Conservation (phyloP, 2,113 vertebrate species). For the Macaca mulatta region DNA sequence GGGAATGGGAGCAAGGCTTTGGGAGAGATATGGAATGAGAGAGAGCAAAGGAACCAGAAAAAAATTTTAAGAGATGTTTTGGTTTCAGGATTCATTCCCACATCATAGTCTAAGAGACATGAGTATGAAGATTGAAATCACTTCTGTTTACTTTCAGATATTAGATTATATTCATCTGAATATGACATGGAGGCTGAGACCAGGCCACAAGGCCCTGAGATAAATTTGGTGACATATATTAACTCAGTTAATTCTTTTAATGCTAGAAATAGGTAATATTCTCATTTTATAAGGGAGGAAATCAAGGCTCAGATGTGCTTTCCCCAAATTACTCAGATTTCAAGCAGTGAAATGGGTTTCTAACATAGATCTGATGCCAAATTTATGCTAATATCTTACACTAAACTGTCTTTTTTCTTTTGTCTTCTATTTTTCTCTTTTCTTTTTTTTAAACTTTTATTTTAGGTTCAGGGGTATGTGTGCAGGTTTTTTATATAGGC, state of each 20-base stretch:
- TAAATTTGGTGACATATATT: not conserved
- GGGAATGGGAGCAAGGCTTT: not conserved
- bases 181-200: not conserved
- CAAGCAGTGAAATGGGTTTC: not conserved
- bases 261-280: not conserved
- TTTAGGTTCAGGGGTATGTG: too few species aligned
- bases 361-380: not conserved
- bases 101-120: not conserved
- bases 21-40: not conserved
- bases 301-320: not conserved
- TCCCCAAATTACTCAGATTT: not conserved
- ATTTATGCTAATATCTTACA: not conserved
- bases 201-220: not conserved
- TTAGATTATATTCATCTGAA: not conserved
- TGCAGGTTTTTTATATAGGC: too few species aligned
- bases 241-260: not conserved
- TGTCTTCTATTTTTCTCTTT: too few species aligned
- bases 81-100: not conserved
- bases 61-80: not conserved
- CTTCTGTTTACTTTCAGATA: not conserved
- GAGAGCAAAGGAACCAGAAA: not conserved
- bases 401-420: not conserved
- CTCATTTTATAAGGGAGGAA: not conserved
- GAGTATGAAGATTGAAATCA: not conserved
- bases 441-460: too few species aligned